Conservation (phyloP, 2,797 vertebrate genomes). For the Hydrolagus colliei region DNA sequence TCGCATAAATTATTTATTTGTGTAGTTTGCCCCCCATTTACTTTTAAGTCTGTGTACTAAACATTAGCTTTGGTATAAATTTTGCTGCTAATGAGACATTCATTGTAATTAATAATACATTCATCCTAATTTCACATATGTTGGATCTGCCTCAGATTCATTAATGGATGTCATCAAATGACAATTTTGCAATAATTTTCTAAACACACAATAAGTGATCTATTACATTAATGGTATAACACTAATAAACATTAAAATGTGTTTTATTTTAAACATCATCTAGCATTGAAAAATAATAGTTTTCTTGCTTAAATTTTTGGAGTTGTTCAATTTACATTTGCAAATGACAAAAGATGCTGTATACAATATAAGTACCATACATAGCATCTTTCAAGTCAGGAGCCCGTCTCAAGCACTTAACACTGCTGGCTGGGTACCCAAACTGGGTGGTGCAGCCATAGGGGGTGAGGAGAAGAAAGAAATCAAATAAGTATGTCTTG, state of each 20-base stretch:
- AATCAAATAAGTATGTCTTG: too few relatives aligned
- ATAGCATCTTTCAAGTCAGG: too few relatives aligned
- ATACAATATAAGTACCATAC: too few relatives aligned
- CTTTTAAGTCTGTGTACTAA: not conserved
- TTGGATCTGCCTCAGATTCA: not conserved
- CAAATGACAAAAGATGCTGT: too few relatives aligned
- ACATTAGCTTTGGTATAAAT: not conserved
- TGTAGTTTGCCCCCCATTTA: slow-evolving; percentile 14
- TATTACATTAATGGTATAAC: slow-evolving; percentile 1
- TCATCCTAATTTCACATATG: not conserved
- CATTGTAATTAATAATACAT: slow-evolving; percentile 1
- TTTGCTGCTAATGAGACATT: not conserved
- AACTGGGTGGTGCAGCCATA: too few relatives aligned
- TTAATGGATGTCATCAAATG: not conserved
- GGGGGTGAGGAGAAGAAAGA: too few relatives aligned
- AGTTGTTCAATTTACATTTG: not conserved
- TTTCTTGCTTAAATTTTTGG: not conserved
- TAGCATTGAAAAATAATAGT: not conserved
- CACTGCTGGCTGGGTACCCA: too few relatives aligned
- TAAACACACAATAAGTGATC: slow-evolving; percentile 18
- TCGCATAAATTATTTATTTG: not conserved
- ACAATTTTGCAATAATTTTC: not conserved
- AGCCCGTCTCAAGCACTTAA: too few relatives aligned
- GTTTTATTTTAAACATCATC: slow-evolving; percentile 12
- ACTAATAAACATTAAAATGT: slow-evolving; percentile 20